Percentiles rank a stretch among this genome's conserved stretches.
phyloP scores from a whole-genome alignment of 2,113 vertebrate species.

The Eudyptes chrysolophus region DNA sequence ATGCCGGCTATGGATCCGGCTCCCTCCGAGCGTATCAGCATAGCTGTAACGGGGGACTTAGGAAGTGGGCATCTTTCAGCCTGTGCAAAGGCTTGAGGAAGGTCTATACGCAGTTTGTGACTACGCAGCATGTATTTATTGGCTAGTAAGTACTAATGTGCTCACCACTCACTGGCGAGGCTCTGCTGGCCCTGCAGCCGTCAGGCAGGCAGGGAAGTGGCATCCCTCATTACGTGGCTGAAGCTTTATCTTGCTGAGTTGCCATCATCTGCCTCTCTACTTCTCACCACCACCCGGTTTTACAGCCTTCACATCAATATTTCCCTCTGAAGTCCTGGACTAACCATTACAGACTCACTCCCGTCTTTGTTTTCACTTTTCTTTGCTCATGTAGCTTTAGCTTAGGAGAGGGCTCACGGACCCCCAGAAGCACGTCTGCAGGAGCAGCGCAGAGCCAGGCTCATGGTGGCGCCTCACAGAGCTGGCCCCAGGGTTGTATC shows the following conservation, averaged over 20 bases:
- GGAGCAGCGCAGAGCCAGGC: not conserved
- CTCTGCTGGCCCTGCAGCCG: not conserved
- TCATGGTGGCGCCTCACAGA: rapidly evolving
- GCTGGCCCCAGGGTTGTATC: rapidly evolving
- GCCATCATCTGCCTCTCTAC: not conserved
- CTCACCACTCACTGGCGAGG: not conserved
- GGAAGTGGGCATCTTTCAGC: not conserved
- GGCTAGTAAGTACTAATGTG: not conserved
- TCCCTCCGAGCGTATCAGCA: rapidly evolving
- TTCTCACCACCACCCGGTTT: not conserved
- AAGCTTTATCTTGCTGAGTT: not conserved
- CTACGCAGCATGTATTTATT: not conserved
- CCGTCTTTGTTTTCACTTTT: not conserved
- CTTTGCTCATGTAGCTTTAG: not conserved
- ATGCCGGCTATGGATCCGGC: rapidly evolving
- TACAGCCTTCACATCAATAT: not conserved
- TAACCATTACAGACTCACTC: not conserved
- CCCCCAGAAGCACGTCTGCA: not conserved
- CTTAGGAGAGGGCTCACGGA: not conserved
- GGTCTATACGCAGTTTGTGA: not conserved
- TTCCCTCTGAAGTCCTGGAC: not conserved
- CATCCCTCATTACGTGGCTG: not conserved
- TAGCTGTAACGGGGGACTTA: not conserved
- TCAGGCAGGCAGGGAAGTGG: not conserved
- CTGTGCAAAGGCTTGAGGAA: not conserved